Percentiles rank a stretch among this genome's conserved stretches.
Conservation (phyloP, 2,888 invertebrate species). For the Gortyna flavago region DNA sequence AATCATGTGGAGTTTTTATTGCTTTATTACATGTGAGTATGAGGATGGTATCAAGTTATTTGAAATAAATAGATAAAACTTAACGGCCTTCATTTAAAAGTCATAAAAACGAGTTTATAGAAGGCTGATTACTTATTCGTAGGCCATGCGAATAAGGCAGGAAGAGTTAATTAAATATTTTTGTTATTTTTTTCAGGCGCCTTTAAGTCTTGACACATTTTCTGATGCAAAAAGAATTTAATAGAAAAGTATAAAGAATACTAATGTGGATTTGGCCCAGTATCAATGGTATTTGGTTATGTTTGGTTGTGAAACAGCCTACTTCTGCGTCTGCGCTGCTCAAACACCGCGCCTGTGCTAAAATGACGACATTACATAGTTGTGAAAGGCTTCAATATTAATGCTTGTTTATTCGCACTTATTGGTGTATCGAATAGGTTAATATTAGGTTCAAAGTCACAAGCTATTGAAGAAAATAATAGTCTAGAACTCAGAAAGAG, state of each 20-base stretch:
- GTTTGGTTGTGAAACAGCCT: conserved; percentile 63
- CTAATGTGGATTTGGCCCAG: conserved; percentile 21
- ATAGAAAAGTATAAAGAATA: neutral
- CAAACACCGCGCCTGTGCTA: conserved; percentile 56
- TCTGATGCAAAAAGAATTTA: conserved; percentile 10
- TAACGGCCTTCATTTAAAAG: neutral
- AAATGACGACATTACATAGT: conserved; percentile 41
- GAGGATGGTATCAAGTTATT: conserved; percentile 1
- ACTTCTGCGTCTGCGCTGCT: conserved; percentile 57
- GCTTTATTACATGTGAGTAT: neutral
- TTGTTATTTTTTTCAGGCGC: neutral
- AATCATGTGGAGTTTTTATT: conserved; percentile 34
- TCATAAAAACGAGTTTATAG: conserved; percentile 9
- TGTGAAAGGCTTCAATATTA: conserved; percentile 27
- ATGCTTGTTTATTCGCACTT: conserved; percentile 33
- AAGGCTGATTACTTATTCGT: too few relatives aligned
- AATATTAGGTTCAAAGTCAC: conserved; percentile 36
- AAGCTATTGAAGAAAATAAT: conserved; percentile 9
- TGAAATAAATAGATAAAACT: conserved; percentile 15
- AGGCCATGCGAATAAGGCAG: conserved; percentile 6
- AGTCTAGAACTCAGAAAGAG: neutral
- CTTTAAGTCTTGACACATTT: conserved; percentile 2
- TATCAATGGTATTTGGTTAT: conserved; percentile 53
- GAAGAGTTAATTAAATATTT: neutral
- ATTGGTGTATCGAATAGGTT: conserved; percentile 47